Base-by-base conservation (phyloP, 2,888 invertebrate species). In the Melieria crassipennis region DNA sequence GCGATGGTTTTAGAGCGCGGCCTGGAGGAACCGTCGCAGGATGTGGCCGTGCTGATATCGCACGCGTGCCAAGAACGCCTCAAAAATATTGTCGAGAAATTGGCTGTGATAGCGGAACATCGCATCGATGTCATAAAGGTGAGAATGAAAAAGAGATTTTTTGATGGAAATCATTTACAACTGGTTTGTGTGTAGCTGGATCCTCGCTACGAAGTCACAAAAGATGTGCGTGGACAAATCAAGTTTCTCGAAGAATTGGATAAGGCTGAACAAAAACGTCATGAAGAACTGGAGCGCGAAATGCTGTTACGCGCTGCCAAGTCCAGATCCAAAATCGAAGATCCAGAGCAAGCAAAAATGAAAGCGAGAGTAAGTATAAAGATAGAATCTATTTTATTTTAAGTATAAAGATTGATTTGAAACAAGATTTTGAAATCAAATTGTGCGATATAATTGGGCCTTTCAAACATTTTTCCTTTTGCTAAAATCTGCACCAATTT, bases 181-280 rank as follows among this genome's bases (percentile, higher is more conserved):
- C 1, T 30, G 1, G 4, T 43, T n/a, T 58, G 9, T 58, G n/a
- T 10, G 46, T 84, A 95, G 93, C 90, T 91, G 85, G 96, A 98
- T 88, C 90, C 92, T 68, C 91, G 94, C 73, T 98, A 97, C 86
- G 97, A 97, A 88, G 90, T 92, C 65, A 92, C 92, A n/a, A 93
- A 93, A 85, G 97, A 97, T 86, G 93, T 95, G 11, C 93, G 94
- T 82, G 91, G 92, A n/a, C 98, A 99, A 88, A 89, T 99, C 69
- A 97, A 97, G 87, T 99, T 99, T 88, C 88, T 99, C 69, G 99
- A 99, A 88, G 98, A 99, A 86, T 87, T 99, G 72, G 99, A 99
- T 86, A 92, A 94, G 81, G 92, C 96, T 69, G 98, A 98, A 87
- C 92, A 96, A 84, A 97, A 97, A 85, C 89, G 96, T 71, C 95